Percentiles rank a stretch among this genome's conserved stretches.
Evolutionary conservation across 2,888 invertebrate species (phyloP).

Genomic region (Caenorhabditis parvicauda): DNA sequence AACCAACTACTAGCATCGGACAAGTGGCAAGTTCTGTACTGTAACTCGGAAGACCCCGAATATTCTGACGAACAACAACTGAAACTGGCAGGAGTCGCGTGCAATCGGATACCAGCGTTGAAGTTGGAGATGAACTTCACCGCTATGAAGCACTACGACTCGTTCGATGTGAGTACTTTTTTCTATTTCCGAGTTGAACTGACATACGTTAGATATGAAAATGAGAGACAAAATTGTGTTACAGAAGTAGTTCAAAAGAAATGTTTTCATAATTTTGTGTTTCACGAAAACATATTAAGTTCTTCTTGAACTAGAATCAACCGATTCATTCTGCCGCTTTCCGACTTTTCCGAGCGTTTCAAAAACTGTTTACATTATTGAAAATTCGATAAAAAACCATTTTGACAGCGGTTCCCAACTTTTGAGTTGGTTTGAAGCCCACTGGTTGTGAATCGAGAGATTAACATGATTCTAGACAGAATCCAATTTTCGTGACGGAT

Average conservation of each 20-base stretch:
- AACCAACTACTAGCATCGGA: conserved; percentile 83
- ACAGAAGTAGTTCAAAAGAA: background rate
- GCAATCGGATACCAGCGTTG: conserved; percentile 71
- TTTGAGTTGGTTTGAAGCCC: no score
- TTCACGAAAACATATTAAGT: no score
- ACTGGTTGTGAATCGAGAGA: no score
- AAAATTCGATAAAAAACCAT: no score
- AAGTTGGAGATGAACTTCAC: conserved; percentile 78
- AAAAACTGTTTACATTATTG: no score
- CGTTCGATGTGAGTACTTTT: conserved; percentile 72
- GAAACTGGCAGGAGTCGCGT: conserved; percentile 28
- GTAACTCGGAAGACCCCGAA: conserved; percentile 66
- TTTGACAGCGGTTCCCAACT: no score
- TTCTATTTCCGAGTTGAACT: background rate
- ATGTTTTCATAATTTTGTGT: no score
- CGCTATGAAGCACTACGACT: conserved; percentile 75
- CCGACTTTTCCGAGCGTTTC: no score
- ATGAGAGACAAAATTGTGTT: background rate
- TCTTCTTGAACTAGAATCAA: no score
- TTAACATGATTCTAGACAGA: no score
- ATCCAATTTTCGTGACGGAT: no score
- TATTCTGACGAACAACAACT: conserved; percentile 59
- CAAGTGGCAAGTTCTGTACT: conserved; percentile 80
- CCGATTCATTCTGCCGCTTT: no score
- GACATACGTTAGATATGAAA: background rate